These are phyloP conservation scores for Rhynchomys soricoides DNA, from an alignment of 2,113 vertebrate species.

Conservation along the genomic window DNA sequence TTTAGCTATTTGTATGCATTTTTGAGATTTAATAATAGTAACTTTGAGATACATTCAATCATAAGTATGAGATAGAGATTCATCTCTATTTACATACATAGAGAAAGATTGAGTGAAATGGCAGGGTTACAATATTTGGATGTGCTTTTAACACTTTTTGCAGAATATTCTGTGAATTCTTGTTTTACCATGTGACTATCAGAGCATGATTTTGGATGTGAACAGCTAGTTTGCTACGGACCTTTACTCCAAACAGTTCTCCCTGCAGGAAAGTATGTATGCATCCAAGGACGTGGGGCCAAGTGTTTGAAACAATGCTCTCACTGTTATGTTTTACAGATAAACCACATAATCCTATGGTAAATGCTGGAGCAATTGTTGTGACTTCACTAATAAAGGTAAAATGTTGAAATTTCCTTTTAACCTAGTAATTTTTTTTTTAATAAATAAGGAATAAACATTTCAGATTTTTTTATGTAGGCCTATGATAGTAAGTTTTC, in stretches of 20 bases:
- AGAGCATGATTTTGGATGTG: not conserved
- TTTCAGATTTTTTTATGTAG: conserved; percentile 56
- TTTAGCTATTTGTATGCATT: not conserved
- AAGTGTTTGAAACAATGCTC: conserved; percentile 16
- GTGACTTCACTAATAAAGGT: conserved; percentile 99
- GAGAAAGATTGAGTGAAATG: not conserved
- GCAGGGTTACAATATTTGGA: not conserved
- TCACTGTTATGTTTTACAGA: conserved; percentile 87
- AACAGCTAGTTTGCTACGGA: not conserved
- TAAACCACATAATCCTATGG: conserved; percentile 99
- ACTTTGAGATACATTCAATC: not conserved
- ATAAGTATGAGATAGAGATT: not conserved
- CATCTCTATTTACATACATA: not conserved
- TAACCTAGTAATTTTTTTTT: conserved; percentile 47
- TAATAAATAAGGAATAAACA: conserved; percentile 46
- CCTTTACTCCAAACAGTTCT: not conserved
- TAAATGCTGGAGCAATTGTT: conserved; percentile 98
- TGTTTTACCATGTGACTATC: not conserved
- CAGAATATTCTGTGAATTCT: not conserved
- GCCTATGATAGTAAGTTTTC: conserved; percentile 30
- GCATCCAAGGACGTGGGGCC: not conserved
- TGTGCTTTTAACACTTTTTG: not conserved
- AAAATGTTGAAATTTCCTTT: conserved; percentile 85
- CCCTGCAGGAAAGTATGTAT: not conserved
- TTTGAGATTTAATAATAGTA: not conserved